Evolutionary conservation across 2,888 invertebrate species (phyloP), one percentile per base, ranked within the genome.

Genomic region (Archaeoteleia sp.): DNA sequence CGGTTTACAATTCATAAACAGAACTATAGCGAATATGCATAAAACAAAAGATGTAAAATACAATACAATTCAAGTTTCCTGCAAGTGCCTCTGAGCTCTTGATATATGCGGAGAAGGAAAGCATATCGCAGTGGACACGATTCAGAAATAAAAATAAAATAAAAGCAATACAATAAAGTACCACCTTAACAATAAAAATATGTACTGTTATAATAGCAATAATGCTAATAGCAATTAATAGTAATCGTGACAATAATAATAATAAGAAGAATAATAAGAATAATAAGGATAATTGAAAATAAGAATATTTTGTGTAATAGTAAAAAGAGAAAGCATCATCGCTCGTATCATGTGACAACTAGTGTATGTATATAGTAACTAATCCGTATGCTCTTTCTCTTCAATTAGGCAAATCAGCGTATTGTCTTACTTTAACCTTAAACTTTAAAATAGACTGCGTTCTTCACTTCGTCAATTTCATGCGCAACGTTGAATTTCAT

Each of bases 291-390:
- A n/a, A n/a, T n/a, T n/a, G n/a, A n/a, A 9, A 51, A 51, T 51
- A 51, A 51, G n/a, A 39, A 25, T 49, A 23, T 13, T 40, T 6
- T n/a, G n/a, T n/a, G 14, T 13, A 39, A 13, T 51, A 15, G 57
- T 37, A 37, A 62, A 70, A 58, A 69, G 61, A 70, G 68, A 70
- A 74, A 67, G 68, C 70, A 62, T 42, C 53, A 62, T 65, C 68
- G 68, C 70, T 73, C 71, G 67, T 72, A 72, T 61, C 65, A 68
- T 71, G 71, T 67, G 53, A 67, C 62, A 71, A 69, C 65, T 69
- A 72, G 69, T 69, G 71, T 71, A 70, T 73, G 70, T 70, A 71
- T 54, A 60, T 70, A 72, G 63, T 74, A 74, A 75, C 69, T 68
- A 68, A 69, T 70, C 74, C 70, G 60, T 70, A 68, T 68, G 71